These are phyloP conservation scores for Cotesia glomerata DNA, from an alignment of 1,140 invertebrate genomes.

Conservation along the genomic window DNA sequence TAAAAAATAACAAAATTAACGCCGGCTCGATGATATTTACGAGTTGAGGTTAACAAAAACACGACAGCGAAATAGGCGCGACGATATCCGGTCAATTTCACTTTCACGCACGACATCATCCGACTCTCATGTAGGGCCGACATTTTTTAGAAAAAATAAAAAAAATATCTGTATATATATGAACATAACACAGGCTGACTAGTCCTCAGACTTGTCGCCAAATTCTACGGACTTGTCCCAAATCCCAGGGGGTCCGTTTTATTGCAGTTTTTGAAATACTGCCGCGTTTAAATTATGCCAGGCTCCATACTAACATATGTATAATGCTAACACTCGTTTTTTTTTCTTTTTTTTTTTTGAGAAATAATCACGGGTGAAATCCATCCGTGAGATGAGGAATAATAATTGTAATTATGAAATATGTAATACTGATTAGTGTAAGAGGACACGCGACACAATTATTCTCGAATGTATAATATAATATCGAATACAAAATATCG, in stretches of 20 bases:
- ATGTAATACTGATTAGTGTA: not conserved
- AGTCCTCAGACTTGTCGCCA: slow-evolving; percentile 33
- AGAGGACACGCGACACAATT: slow-evolving; percentile 3
- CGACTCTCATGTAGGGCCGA: no score
- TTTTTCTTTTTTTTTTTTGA: no score
- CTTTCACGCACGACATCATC: no score
- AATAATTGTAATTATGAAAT: not conserved
- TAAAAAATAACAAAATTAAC: not conserved
- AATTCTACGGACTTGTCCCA: slow-evolving; percentile 26
- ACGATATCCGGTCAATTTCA: slow-evolving; percentile 6
- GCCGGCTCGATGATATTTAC: no score
- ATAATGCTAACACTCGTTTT: no score
- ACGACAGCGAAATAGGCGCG: not conserved
- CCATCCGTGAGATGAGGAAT: no score
- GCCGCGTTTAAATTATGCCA: not conserved
- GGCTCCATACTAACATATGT: no score
- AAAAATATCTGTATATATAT: slow-evolving; percentile 9
- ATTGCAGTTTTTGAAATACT: not conserved
- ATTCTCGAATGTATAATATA: not conserved
- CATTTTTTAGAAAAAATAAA: not conserved
- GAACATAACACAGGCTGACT: slow-evolving; percentile 12
- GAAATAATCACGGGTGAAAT: no score
- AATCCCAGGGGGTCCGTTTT: slow-evolving; percentile 36
- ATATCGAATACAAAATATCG: not conserved
- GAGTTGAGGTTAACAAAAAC: not conserved